These are phyloP conservation scores for Gallinago media DNA, from an alignment of 2,113 vertebrate genomes.

Conservation along the genomic window DNA sequence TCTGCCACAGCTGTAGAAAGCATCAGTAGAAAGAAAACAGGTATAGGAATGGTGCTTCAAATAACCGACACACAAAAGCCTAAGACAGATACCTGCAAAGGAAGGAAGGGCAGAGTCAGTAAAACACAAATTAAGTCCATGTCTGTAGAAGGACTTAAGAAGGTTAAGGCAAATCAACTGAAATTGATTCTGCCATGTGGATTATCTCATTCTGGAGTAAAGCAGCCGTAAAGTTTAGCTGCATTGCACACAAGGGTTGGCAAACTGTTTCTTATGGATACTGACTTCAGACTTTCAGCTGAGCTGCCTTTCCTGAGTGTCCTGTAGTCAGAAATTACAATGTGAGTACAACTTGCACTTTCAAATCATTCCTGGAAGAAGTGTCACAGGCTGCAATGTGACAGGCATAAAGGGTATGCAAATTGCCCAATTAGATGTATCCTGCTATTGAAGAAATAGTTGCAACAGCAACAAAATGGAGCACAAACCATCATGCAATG, in stretches of 20 bases:
- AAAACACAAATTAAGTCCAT: background rate
- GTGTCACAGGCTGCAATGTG: constrained; percentile 26
- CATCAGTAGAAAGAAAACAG: background rate
- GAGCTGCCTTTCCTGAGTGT: background rate
- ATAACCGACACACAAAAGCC: background rate
- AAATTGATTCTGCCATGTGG: background rate
- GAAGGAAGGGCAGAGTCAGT: constrained; percentile 1
- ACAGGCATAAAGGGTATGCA: constrained; percentile 50
- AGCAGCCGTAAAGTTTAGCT: background rate
- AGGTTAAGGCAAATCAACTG: background rate
- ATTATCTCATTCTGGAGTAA: background rate
- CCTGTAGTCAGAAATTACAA: background rate
- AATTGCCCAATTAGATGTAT: constrained; percentile 50
- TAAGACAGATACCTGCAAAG: background rate
- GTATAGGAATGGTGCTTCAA: background rate
- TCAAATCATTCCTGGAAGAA: constrained; percentile 18
- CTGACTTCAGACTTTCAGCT: background rate
- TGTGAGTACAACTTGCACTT: background rate
- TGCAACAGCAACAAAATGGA: constrained; percentile 48
- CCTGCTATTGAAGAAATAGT: constrained; percentile 41
- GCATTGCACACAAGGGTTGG: background rate
- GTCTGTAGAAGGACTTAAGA: background rate
- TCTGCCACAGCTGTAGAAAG: constrained; percentile 50
- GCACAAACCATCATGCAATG: constrained; percentile 21
- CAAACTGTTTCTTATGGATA: background rate